Conservation (phyloP, 2,113 vertebrate species). For the Phyllostomus discolor region DNA sequence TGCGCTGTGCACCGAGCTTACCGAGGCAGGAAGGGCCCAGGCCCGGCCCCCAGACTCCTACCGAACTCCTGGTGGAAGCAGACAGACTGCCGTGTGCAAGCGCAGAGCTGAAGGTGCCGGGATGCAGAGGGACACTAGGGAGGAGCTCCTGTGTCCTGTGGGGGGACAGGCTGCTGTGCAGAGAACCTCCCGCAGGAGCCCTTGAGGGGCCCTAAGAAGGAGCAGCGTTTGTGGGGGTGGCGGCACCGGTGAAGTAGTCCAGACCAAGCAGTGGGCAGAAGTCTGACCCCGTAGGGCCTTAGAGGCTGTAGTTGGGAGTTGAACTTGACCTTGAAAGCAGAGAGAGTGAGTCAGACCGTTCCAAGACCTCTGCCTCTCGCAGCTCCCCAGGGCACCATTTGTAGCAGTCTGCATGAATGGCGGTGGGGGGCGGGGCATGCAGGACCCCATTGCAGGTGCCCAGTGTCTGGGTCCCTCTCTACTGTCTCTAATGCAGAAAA, state of each 20-base stretch:
- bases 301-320: neutral
- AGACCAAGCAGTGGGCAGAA: neutral
- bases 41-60: neutral
- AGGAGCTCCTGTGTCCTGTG: neutral
- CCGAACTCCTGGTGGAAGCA: neutral
- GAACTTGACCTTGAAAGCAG: neutral
- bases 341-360: neutral
- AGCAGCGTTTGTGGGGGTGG: neutral
- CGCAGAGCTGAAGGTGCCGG: neutral
- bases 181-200: neutral
- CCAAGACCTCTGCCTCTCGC: neutral
- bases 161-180: no score
- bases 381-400: neutral
- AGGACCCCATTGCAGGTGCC: accelerated
- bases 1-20: neutral
- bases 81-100: neutral
- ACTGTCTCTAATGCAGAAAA: neutral
- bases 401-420: neutral
- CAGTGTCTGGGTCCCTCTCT: neutral
- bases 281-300: neutral
- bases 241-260: neutral
- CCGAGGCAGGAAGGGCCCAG: neutral
- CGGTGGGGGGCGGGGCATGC: neutral
- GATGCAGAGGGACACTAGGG: neutral
- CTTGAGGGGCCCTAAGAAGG: neutral